Evolutionary conservation across 2,888 invertebrate genomes (phyloP).

Genomic region (Troglohyphantes excavatus): DNA sequence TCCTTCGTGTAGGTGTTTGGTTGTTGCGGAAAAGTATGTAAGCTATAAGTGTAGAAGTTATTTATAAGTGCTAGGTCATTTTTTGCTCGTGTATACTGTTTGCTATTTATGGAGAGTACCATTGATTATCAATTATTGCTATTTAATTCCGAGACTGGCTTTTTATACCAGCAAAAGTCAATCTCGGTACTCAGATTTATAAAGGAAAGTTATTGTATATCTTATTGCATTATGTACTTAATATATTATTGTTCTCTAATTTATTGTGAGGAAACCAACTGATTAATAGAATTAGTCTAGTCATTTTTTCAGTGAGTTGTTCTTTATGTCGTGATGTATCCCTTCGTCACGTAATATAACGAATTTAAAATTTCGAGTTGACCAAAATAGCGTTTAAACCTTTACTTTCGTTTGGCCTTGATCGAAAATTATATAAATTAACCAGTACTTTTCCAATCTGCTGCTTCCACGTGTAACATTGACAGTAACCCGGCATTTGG

Average conservation of each 20-base stretch:
- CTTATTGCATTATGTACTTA: conserved; percentile 73
- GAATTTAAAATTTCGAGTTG: conserved; percentile 39
- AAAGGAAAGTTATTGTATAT: conserved; percentile 68
- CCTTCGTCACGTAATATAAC: conserved; percentile 56
- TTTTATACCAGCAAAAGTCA: conserved; percentile 2
- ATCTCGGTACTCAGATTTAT: conserved; percentile 58
- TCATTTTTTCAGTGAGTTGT: conserved; percentile 72
- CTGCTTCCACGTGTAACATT: not conserved
- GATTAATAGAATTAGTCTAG: conserved; percentile 64
- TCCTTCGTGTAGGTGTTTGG: conserved; percentile 76
- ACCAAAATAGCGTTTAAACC: conserved; percentile 42
- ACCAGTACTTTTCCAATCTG: conserved; percentile 62
- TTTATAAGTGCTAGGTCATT: conserved; percentile 67
- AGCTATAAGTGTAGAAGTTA: conserved; percentile 70
- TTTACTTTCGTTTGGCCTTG: conserved; percentile 43
- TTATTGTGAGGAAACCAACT: conserved; percentile 60
- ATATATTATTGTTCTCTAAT: conserved; percentile 67
- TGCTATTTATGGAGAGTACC: conserved; percentile 73
- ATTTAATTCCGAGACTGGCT: conserved; percentile 66
- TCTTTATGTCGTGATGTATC: conserved; percentile 68
- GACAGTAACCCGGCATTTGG: no score
- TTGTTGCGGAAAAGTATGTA: conserved; percentile 73
- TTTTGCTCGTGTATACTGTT: conserved; percentile 76
- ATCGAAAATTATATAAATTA: conserved; percentile 35
- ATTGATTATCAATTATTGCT: conserved; percentile 72